A percentile compares a stretch with the other conserved stretches of the same genome.
Evolutionary conservation across 2,113 vertebrate species (phyloP).

Genomic region (Tupaia tana): DNA sequence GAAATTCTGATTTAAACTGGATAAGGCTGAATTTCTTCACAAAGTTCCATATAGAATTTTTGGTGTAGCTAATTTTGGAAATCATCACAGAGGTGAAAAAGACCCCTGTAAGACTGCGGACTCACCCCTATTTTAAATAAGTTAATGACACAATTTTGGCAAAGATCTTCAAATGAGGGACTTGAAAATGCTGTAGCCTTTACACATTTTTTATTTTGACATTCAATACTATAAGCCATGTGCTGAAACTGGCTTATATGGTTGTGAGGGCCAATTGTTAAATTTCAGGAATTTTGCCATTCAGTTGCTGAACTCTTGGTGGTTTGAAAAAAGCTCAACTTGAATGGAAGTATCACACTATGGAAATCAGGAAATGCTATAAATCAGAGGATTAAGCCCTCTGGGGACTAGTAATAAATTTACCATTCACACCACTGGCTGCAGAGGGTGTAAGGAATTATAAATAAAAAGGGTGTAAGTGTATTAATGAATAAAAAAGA

Average conservation of each 20-base stretch:
- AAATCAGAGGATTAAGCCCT: background rate
- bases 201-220: constrained; percentile 51
- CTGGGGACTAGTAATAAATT: background rate
- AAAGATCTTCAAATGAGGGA: background rate
- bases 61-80: background rate
- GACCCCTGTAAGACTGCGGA: background rate
- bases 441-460: background rate
- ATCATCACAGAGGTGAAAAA: background rate
- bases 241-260: background rate
- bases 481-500: background rate
- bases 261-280: background rate
- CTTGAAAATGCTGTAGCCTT: background rate
- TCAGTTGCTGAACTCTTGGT: background rate
- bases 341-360: background rate
- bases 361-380: background rate
- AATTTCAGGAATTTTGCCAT: background rate
- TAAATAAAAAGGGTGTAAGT: background rate
- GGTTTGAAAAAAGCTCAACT: background rate
- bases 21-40: background rate
- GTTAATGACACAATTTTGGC: constrained; percentile 1
- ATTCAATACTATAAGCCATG: background rate
- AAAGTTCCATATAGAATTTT: background rate
- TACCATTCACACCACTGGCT: background rate
- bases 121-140: background rate
- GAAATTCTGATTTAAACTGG: background rate